Conservation (phyloP, 2,113 vertebrate genomes). For the Psittacus erithacus region DNA sequence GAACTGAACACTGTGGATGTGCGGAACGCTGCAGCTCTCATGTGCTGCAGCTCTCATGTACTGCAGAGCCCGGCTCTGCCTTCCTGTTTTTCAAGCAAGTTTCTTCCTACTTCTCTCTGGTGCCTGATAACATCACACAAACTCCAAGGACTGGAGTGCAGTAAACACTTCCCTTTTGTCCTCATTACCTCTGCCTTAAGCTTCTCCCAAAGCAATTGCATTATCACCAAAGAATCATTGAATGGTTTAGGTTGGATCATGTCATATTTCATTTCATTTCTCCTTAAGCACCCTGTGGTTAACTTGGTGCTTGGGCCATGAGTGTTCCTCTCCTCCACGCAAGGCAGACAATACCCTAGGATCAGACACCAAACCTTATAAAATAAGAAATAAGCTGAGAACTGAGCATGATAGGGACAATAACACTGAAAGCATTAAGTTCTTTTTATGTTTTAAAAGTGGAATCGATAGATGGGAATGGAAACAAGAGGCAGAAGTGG, state of each 20-base stretch:
- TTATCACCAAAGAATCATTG: not conserved
- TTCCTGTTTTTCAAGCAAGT: not conserved
- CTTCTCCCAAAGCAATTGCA: not conserved
- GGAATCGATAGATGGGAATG: not conserved
- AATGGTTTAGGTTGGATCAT: not conserved
- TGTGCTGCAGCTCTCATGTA: not conserved
- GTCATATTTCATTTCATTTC: not conserved
- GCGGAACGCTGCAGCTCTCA: not conserved
- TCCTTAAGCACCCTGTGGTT: not conserved
- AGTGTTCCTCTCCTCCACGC: not conserved
- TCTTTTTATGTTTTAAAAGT: not conserved
- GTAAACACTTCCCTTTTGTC: not conserved
- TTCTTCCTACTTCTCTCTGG: not conserved
- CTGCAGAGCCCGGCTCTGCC: not conserved
- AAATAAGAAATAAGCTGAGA: not conserved
- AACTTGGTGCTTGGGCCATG: not conserved
- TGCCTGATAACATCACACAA: not conserved
- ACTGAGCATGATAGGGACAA: not conserved
- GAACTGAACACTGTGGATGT: fast-evolving
- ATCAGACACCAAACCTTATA: not conserved
- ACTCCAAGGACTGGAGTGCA: not conserved
- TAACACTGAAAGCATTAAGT: not conserved
- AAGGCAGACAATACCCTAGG: too few relatives aligned
- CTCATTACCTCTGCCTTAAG: not conserved
- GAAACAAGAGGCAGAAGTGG: not conserved